A percentile compares a stretch with the other conserved stretches of the same genome.
Evolutionary conservation across 2,113 vertebrate genomes (phyloP).

Genomic region (Hypanus sabinus): DNA sequence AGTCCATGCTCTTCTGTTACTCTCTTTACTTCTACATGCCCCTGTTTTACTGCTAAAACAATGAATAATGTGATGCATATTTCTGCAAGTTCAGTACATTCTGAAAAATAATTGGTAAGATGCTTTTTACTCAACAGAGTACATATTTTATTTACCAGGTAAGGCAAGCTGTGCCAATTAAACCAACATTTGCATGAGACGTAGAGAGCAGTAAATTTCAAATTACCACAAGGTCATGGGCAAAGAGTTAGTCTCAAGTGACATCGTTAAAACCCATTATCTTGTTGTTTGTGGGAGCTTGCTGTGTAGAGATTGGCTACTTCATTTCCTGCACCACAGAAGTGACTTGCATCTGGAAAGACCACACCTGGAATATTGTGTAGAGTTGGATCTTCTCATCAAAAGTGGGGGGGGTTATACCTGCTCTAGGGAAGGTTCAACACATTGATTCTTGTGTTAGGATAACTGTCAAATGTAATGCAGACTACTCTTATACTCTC

Average conservation of each 20-base stretch:
- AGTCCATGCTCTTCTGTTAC: too few species aligned
- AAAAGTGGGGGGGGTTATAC: too few species aligned
- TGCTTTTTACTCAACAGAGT: background rate
- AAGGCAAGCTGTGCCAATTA: background rate
- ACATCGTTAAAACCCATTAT: background rate
- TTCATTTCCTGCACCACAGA: background rate
- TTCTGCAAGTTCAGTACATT: background rate
- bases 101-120: background rate
- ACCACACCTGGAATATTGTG: too few species aligned
- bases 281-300: background rate
- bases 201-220: background rate
- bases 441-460: too few species aligned
- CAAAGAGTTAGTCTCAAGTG: background rate
- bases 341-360: background rate
- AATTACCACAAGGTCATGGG: background rate
- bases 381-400: too few species aligned
- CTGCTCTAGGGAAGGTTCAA: too few species aligned
- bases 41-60: background rate
- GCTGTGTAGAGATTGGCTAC: background rate
- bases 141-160: background rate
- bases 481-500: too few species aligned
- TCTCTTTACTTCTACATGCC: too few species aligned
- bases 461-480: too few species aligned
- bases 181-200: background rate
- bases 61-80: background rate